Evolutionary conservation across 2,797 vertebrate species (phyloP).

Genomic region (Rhinogobio ventralis): DNA sequence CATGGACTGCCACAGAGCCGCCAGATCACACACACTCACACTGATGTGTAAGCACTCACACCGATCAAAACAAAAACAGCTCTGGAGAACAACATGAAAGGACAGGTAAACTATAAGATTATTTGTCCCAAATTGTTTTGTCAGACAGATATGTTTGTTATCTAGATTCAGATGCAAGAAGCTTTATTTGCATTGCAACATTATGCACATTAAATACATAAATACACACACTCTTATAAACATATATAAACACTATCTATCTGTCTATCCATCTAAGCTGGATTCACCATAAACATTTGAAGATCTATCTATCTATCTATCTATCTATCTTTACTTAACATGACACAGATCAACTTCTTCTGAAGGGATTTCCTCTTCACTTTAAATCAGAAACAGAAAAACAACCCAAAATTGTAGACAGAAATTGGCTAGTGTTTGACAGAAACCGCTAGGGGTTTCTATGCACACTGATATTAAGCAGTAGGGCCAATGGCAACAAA

Average conservation of each 20-base stretch:
- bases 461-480: slow-evolving; percentile 80
- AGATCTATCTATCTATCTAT: slow-evolving; percentile 46
- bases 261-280: slow-evolving; percentile 46
- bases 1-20: slow-evolving; percentile 71
- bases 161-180: not conserved
- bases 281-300: too few relatives aligned
- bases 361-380: slow-evolving; percentile 5
- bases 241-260: not conserved
- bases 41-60: slow-evolving; percentile 29
- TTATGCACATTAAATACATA: not conserved
- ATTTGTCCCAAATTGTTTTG: not conserved
- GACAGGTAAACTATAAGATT: not conserved
- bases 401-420: slow-evolving; percentile 61
- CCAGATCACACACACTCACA: slow-evolving; percentile 63
- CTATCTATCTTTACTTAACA: slow-evolving; percentile 26
- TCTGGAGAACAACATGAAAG: not conserved
- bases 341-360: slow-evolving; percentile 2
- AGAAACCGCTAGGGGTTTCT: slow-evolving; percentile 70
- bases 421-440: slow-evolving; percentile 73
- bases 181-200: not conserved
- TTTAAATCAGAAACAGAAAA: slow-evolving; percentile 34
- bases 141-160: not conserved
- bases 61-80: slow-evolving; percentile 38
- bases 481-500: slow-evolving; percentile 83
- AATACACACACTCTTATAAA: not conserved